These are phyloP conservation scores for Physella acuta DNA, from an alignment of 1,140 invertebrate genomes.

Conservation along the genomic window DNA sequence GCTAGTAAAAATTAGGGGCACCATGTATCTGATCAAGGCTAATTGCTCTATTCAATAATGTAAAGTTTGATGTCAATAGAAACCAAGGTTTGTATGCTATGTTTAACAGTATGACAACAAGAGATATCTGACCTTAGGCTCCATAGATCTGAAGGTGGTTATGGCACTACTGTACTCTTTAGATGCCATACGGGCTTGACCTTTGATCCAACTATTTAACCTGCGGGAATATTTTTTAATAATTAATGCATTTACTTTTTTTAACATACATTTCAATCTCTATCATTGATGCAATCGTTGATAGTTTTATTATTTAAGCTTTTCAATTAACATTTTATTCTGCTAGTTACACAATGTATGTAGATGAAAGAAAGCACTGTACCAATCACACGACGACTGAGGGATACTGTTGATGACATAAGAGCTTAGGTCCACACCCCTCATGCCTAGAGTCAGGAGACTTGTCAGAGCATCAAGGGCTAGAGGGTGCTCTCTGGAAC, in stretches of 20 bases:
- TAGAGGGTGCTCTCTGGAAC: slow-evolving; percentile 70
- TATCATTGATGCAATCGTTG: no score
- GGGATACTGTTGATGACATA: slow-evolving; percentile 67
- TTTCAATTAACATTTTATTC: no score
- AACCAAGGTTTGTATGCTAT: background rate
- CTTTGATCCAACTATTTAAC: slow-evolving; percentile 73
- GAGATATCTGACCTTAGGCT: slow-evolving; percentile 55
- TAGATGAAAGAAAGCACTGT: no score
- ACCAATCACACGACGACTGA: slow-evolving; percentile 63
- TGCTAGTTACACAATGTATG: no score
- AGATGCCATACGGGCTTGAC: slow-evolving; percentile 67
- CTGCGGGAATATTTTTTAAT: slow-evolving; percentile 45
- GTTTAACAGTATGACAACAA: background rate
- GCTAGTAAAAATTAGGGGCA: no score
- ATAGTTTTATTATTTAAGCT: no score
- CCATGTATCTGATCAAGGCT: no score
- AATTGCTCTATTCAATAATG: no score
- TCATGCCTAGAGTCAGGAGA: slow-evolving; percentile 70
- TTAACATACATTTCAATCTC: no score
- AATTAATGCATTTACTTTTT: no score
- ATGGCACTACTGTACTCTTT: slow-evolving; percentile 69
- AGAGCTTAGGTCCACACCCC: slow-evolving; percentile 71
- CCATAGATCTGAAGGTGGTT: slow-evolving; percentile 67
- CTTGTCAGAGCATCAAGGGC: slow-evolving; percentile 72
- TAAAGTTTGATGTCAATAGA: background rate